phyloP scores from a whole-genome alignment of 2,797 vertebrate species.

The Dendrocincla fuliginosa region DNA sequence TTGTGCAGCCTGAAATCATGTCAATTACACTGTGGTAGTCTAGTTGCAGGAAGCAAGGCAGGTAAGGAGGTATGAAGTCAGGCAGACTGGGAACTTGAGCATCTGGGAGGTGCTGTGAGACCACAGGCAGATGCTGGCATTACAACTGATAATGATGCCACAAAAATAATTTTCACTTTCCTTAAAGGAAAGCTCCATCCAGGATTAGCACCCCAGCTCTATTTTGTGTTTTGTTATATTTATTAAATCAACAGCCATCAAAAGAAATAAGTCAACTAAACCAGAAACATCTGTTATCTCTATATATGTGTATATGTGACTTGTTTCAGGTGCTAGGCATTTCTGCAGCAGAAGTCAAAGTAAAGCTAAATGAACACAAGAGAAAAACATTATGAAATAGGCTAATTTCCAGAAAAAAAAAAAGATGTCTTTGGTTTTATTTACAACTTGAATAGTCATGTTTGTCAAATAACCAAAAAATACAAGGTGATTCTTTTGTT shows the following conservation, averaged over 20 bases:
- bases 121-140: background rate
- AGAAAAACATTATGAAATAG: background rate
- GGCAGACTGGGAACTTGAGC: background rate
- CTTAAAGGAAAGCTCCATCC: background rate
- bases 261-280: background rate
- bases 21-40: background rate
- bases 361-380: background rate
- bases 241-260: background rate
- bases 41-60: background rate
- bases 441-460: background rate
- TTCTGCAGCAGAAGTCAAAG: background rate
- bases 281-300: background rate
- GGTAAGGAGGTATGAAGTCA: background rate
- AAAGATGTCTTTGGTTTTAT: fast-evolving
- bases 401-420: background rate
- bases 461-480: background rate
- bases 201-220: background rate
- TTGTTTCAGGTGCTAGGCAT: fast-evolving
- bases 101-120: background rate
- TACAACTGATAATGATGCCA: background rate
- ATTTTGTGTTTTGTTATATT: background rate
- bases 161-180: background rate
- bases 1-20: background rate
- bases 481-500: background rate
- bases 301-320: background rate